Evolutionary conservation across 2,113 vertebrate species (phyloP), one percentile per base, ranked within the genome.

Genomic region (Sebastes fasciatus): DNA sequence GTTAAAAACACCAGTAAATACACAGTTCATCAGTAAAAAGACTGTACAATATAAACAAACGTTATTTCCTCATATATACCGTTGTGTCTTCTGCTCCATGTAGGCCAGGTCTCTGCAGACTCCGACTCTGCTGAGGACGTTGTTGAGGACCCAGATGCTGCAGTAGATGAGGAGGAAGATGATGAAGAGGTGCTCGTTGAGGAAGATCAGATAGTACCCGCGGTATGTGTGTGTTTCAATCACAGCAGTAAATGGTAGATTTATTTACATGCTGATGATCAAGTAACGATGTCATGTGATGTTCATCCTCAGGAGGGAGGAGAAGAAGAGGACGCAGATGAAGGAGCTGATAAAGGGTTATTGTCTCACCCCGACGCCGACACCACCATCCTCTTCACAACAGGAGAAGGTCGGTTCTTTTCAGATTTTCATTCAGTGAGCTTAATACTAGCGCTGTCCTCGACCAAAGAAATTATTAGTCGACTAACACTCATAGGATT

Each of bases 371-470:
- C 95, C 7, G 95, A 96, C 58, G 94, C 94, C 12, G 95, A 96
- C 89, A 96, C 95, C 0, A 96, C 95, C 76, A 95, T 96, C 78
- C 19, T 96, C 83, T 96, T 96, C 76, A 85, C 84, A 5, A 94
- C 93, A 2, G 95, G 95, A 74, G 95, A 96, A 94, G 95, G 95
- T 96, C 19, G 2, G 86, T 79, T 1, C 16, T 52, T 8, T 19
- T n/a, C 12, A 45, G 54, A 8, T 16, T 46, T 40, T 42, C 10
- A 19, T 9, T 21, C 23, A 42, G 16, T 42, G 2, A 51, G 13
- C 4, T 34, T 34, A 34, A 34, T 34, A 34, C 26, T 34, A 34
- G 26, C 26, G 26, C 3, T 34, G 26, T 34, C 26, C 26, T 34
- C 26, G 26, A 34, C 26, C 26, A 34, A 34, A 34, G 26, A 34